Percentiles rank a stretch among this genome's conserved stretches.
These are phyloP conservation scores for Magallana nippona DNA, from an alignment of 2,888 invertebrate species.

Conservation along the genomic window DNA sequence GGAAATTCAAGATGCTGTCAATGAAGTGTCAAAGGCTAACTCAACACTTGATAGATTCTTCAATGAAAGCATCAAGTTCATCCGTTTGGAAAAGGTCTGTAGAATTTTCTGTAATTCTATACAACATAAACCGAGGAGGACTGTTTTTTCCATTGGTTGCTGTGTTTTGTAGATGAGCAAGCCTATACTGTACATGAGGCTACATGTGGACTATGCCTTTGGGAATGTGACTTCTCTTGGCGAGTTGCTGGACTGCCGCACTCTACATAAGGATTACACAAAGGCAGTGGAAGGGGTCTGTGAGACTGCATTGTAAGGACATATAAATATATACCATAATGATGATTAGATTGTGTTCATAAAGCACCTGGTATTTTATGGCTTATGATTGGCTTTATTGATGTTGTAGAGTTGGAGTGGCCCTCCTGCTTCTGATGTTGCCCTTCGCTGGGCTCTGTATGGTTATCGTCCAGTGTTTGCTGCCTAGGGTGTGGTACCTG, in stretches of 20 bases:
- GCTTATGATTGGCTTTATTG: neutral
- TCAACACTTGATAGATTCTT: constrained; percentile 33
- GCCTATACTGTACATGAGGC: constrained; percentile 57
- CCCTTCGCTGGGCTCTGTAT: constrained; percentile 92
- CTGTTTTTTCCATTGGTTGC: neutral
- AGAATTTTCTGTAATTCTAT: too few relatives aligned
- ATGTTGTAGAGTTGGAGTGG: constrained; percentile 75
- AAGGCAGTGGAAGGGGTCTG: constrained; percentile 90
- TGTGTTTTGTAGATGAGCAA: constrained; percentile 57
- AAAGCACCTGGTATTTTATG: neutral
- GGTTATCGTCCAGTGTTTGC: constrained; percentile 94
- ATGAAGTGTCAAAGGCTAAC: constrained; percentile 37
- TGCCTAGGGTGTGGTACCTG: constrained; percentile 98
- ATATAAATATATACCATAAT: neutral
- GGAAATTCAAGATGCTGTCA: constrained; percentile 37
- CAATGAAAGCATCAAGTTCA: neutral
- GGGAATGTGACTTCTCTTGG: constrained; percentile 84
- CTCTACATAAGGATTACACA: constrained; percentile 90
- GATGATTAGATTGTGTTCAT: neutral
- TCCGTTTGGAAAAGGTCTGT: constrained; percentile 2
- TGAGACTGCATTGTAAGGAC: constrained; percentile 86
- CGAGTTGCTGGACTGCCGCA: constrained; percentile 90
- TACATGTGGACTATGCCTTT: constrained; percentile 62
- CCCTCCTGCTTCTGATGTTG: constrained; percentile 92
- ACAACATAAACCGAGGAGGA: neutral